Percentiles rank a stretch among this genome's conserved stretches.
Conservation (phyloP, 1,140 invertebrate genomes). For the Sitobion miscanthi region DNA sequence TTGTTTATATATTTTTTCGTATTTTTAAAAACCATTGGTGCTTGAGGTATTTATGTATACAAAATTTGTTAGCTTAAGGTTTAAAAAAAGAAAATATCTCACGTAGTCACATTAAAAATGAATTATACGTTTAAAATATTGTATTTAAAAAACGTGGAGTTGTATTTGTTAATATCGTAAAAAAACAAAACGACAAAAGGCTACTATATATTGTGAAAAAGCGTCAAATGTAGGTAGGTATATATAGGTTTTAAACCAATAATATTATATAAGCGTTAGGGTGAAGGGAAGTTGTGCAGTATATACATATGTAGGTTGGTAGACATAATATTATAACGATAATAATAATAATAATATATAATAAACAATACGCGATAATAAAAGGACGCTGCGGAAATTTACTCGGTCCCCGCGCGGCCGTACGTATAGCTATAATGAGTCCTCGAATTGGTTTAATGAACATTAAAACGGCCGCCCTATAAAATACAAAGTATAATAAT, state of each 20-base stretch:
- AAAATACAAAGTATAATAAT: slow-evolving; percentile 51
- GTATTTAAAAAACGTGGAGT: not conserved
- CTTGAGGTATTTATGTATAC: not conserved
- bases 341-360: not conserved
- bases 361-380: slow-evolving; percentile 11
- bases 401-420: not conserved
- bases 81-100: not conserved
- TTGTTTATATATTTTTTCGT: not conserved
- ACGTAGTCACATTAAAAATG: not conserved
- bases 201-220: not conserved
- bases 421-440: not conserved
- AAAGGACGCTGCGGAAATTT: slow-evolving; percentile 30
- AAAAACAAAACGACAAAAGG: not conserved
- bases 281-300: not conserved
- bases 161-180: not conserved
- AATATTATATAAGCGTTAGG: not conserved
- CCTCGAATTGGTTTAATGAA: slow-evolving; percentile 52
- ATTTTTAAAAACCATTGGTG: not conserved
- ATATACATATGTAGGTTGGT: not conserved
- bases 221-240: not conserved
- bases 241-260: not conserved
- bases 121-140: not conserved
- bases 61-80: not conserved
- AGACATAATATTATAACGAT: not conserved
- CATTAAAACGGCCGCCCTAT: slow-evolving; percentile 39